These are phyloP conservation scores for Apistogramma diplotaenia DNA, from an alignment of 2,113 vertebrate species.

Conservation along the genomic window DNA sequence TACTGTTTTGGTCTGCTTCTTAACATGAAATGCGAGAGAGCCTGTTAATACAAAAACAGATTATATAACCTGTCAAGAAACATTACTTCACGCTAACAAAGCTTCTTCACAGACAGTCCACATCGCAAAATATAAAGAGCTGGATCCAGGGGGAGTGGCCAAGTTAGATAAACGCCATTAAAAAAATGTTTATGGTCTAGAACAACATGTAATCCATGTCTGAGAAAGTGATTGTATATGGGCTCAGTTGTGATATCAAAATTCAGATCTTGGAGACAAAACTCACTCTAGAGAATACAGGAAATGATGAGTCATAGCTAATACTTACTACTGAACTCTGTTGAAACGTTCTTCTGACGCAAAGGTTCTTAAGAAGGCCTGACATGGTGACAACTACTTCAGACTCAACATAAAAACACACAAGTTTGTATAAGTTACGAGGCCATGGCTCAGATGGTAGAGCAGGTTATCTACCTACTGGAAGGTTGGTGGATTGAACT, in stretches of 20 bases:
- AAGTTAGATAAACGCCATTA: not conserved
- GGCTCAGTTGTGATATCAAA: not conserved
- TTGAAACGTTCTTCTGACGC: too few species aligned
- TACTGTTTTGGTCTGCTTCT: not conserved
- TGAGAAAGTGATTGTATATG: not conserved
- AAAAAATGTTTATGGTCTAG: not conserved
- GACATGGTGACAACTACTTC: not conserved
- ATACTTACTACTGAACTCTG: not conserved
- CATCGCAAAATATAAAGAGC: not conserved
- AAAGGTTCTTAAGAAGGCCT: not conserved
- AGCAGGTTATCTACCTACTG: not conserved
- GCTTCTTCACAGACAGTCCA: not conserved
- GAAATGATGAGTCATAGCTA: not conserved
- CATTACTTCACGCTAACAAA: not conserved
- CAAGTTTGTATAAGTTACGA: too few species aligned
- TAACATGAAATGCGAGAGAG: not conserved
- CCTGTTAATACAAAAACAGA: too few species aligned
- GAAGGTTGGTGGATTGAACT: not conserved
- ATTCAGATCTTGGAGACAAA: not conserved
- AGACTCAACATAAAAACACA: not conserved
- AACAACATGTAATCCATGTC: too few species aligned
- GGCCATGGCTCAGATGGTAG: too few species aligned
- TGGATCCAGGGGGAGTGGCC: not conserved
- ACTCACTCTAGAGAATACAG: not conserved
- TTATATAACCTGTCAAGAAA: not conserved